phyloP scores from a whole-genome alignment of 1,140 invertebrate species.

The Brachionus asplanchnoidis region DNA sequence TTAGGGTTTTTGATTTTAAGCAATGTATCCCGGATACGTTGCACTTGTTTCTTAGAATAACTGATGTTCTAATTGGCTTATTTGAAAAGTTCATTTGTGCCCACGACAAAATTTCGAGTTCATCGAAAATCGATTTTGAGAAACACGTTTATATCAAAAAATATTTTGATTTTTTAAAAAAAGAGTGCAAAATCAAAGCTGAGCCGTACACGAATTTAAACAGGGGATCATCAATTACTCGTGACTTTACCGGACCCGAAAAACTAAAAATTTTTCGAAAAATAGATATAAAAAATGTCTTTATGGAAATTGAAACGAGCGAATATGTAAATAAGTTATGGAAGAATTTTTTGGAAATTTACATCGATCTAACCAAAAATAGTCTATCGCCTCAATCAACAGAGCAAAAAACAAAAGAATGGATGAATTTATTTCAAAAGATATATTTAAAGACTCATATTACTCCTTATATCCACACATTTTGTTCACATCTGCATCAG shows the following conservation, averaged over 20 bases:
- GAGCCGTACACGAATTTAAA: background rate
- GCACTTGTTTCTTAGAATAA: background rate
- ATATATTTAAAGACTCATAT: background rate
- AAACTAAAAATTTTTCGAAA: background rate
- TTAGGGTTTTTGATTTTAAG: background rate
- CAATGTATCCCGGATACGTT: background rate
- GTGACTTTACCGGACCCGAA: background rate
- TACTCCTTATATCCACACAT: background rate
- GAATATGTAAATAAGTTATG: background rate
- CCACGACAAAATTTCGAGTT: background rate
- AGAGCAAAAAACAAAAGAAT: background rate
- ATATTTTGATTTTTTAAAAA: background rate
- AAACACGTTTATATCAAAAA: background rate
- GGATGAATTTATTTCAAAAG: background rate
- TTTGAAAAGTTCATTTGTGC: background rate
- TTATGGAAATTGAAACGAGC: background rate
- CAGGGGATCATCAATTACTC: background rate
- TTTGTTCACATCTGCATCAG: background rate
- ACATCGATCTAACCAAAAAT: background rate
- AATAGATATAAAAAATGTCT: background rate
- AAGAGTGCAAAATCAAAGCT: background rate
- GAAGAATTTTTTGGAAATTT: background rate
- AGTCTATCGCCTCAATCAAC: background rate
- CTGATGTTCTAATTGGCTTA: background rate
- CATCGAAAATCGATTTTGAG: background rate